These are phyloP conservation scores for Celastrina argiolus DNA, from an alignment of 2,888 invertebrate species.

Conservation along the genomic window DNA sequence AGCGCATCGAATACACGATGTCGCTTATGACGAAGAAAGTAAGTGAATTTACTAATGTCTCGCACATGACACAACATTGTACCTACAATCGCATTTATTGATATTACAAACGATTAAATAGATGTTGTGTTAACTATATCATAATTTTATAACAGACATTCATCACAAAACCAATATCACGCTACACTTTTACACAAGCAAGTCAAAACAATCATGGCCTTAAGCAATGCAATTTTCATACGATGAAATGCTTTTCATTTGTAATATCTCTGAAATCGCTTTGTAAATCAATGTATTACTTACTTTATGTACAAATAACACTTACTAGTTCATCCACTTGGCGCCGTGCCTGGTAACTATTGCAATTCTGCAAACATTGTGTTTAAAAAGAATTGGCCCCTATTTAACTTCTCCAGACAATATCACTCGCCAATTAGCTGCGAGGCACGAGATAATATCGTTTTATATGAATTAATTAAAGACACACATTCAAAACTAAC, in stretches of 20 bases:
- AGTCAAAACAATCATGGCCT: not conserved
- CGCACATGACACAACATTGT: too few relatives aligned
- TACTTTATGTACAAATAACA: not conserved
- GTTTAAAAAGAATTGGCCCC: not conserved
- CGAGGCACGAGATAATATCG: not conserved
- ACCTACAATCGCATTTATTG: not conserved
- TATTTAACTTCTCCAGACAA: not conserved
- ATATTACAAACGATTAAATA: not conserved
- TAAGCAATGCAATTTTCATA: not conserved
- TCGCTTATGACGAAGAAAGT: constrained; percentile 87
- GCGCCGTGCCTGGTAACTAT: not conserved
- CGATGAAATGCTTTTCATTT: constrained; percentile 2
- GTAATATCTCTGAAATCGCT: not conserved
- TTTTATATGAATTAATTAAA: not conserved
- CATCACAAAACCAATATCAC: not conserved
- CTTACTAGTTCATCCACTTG: not conserved
- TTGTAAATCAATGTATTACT: not conserved
- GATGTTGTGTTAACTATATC: not conserved
- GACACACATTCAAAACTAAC: constrained; percentile 49
- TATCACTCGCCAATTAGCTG: not conserved
- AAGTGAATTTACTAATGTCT: constrained; percentile 56
- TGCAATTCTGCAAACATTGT: constrained; percentile 1
- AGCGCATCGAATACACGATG: constrained; percentile 80
- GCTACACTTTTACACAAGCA: not conserved
- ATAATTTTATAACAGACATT: not conserved